Evolutionary conservation across 1,140 invertebrate species (phyloP).

Genomic region (Euglossa dilemma): DNA sequence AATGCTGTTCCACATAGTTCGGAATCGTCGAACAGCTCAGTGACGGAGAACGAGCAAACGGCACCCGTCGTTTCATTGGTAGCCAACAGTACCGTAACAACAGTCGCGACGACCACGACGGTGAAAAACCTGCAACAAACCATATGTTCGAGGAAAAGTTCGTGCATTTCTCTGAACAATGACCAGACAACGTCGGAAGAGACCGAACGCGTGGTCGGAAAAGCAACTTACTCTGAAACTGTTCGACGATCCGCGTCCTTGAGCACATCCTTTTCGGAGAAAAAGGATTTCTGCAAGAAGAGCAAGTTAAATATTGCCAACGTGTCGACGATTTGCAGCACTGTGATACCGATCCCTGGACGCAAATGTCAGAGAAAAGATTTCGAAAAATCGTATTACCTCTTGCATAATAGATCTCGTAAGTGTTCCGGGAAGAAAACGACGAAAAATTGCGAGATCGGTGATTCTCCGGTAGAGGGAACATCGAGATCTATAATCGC

Average conservation of each 20-base stretch:
- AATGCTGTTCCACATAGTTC: slow-evolving; percentile 37
- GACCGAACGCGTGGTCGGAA: slow-evolving; percentile 50
- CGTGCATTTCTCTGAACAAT: slow-evolving; percentile 4
- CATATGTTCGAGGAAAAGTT: slow-evolving; percentile 39
- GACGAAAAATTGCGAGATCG: slow-evolving; percentile 21
- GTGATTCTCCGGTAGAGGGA: slow-evolving; percentile 33
- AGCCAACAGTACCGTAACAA: slow-evolving; percentile 2
- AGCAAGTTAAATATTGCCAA: slow-evolving; percentile 28
- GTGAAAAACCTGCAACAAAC: slow-evolving; percentile 32
- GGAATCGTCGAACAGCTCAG: slow-evolving; percentile 62
- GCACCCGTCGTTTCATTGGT: slow-evolving; percentile 1
- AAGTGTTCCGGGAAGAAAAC: slow-evolving; percentile 47
- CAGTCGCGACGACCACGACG: slow-evolving; percentile 26
- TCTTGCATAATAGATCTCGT: slow-evolving; percentile 56
- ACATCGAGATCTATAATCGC: neutral
- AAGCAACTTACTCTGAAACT: slow-evolving; percentile 76
- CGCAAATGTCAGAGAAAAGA: slow-evolving; percentile 53
- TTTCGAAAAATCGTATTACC: slow-evolving; percentile 56
- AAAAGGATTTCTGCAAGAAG: slow-evolving; percentile 59
- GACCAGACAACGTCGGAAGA: slow-evolving; percentile 28
- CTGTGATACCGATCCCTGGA: slow-evolving; percentile 49
- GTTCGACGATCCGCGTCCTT: slow-evolving; percentile 65
- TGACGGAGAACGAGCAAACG: slow-evolving; percentile 54
- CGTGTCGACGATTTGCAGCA: slow-evolving; percentile 15
- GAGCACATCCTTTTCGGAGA: slow-evolving; percentile 31